Conservation (phyloP, 1,140 invertebrate genomes). For the Asobara japonica region DNA sequence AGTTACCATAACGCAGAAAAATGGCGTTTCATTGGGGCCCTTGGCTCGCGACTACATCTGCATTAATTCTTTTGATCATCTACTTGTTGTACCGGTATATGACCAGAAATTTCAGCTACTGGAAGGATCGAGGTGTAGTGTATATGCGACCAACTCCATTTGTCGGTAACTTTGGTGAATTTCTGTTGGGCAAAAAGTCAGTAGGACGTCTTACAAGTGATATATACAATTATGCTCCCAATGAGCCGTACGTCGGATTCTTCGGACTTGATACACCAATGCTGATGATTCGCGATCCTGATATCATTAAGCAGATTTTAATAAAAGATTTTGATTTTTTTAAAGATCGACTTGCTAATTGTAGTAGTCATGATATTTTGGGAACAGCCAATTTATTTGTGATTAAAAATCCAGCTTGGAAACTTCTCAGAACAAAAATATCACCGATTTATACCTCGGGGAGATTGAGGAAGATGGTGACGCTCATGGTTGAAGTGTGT, state of each 20-base stretch:
- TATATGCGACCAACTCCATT: slow-evolving; percentile 49
- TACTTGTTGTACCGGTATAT: slow-evolving; percentile 49
- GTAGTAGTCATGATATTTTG: slow-evolving; percentile 43
- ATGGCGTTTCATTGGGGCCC: not conserved
- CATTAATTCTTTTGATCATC: not conserved
- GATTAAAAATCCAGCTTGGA: slow-evolving; percentile 58
- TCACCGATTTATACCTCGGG: slow-evolving; percentile 60
- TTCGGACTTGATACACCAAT: slow-evolving; percentile 56
- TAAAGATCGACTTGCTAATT: slow-evolving; percentile 41
- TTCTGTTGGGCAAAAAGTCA: slow-evolving; percentile 31
- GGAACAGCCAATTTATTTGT: slow-evolving; percentile 51
- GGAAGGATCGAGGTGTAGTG: slow-evolving; percentile 52
- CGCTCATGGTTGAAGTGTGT: slow-evolving; percentile 59
- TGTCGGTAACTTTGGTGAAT: slow-evolving; percentile 52
- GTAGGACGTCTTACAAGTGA: slow-evolving; percentile 28
- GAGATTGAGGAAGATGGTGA: slow-evolving; percentile 62
- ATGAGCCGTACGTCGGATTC: slow-evolving; percentile 50
- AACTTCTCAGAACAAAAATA: slow-evolving; percentile 55
- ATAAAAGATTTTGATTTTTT: slow-evolving; percentile 67
- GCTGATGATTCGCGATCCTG: slow-evolving; percentile 61
- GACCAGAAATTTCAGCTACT: slow-evolving; percentile 59
- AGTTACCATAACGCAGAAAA: not conserved
- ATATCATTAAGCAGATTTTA: slow-evolving; percentile 61
- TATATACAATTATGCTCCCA: slow-evolving; percentile 36
- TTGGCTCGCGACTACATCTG: not conserved